phyloP scores from a whole-genome alignment of 2,797 vertebrate genomes.

The Dicrostonyx torquatus region DNA sequence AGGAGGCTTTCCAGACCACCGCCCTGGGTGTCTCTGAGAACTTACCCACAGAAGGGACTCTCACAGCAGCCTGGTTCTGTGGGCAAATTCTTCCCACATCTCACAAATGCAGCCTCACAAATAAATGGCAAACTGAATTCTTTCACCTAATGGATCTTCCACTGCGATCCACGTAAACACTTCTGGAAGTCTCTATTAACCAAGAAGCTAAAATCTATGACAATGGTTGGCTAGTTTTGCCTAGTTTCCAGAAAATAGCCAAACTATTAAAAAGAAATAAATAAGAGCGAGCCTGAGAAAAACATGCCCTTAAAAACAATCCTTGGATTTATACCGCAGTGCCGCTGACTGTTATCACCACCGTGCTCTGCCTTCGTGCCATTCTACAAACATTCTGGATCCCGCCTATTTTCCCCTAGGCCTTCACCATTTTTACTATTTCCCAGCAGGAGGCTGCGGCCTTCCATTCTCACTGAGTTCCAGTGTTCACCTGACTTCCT shows the following conservation, averaged over 20 bases:
- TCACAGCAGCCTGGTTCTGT: not conserved
- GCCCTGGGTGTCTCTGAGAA: not conserved
- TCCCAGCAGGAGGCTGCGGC: not conserved
- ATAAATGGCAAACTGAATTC: not conserved
- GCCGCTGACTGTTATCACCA: not conserved
- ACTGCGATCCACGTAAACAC: not conserved
- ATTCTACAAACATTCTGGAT: not conserved
- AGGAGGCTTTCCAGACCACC: not conserved
- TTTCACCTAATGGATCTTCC: not conserved
- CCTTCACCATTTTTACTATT: not conserved
- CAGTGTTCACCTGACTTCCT: not conserved
- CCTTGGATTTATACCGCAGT: not conserved
- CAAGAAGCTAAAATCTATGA: not conserved
- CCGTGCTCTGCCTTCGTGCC: not conserved
- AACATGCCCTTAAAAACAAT: not conserved
- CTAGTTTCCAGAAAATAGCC: not conserved
- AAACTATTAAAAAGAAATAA: not conserved
- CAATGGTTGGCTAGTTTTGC: not conserved
- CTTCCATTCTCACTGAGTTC: not conserved
- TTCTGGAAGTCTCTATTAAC: not conserved
- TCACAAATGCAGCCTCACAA: not conserved
- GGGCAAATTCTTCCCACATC: not conserved
- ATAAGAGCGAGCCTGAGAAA: not conserved
- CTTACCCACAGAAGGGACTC: rapidly evolving
- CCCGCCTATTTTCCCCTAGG: not conserved